A percentile compares a stretch with the other conserved stretches of the same genome.
These are phyloP conservation scores for Cepaea hortensis DNA, from an alignment of 2,888 invertebrate genomes.

Conservation along the genomic window DNA sequence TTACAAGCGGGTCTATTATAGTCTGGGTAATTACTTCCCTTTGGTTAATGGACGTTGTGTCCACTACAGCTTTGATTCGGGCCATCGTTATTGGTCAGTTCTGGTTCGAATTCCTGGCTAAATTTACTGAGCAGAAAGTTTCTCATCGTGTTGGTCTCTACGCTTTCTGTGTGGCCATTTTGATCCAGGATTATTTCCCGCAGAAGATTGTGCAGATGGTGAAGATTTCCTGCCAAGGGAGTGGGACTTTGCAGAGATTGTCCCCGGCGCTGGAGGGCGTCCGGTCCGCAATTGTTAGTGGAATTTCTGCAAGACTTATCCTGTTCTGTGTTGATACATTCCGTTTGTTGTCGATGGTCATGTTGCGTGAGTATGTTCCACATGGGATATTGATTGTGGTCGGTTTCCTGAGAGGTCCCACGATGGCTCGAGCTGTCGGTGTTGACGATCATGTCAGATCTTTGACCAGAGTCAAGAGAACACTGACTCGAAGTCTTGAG, in stretches of 20 bases:
- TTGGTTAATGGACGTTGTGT: neutral
- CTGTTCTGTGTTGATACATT: neutral
- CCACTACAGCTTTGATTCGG: neutral
- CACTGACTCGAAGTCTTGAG: neutral
- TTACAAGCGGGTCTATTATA: neutral
- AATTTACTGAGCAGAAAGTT: neutral
- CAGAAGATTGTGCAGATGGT: constrained; percentile 21
- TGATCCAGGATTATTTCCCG: constrained; percentile 13
- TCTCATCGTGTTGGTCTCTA: neutral
- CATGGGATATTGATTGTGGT: too few species aligned
- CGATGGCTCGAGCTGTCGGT: neutral
- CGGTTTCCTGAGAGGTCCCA: neutral
- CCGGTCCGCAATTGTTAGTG: neutral
- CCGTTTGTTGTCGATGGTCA: too few species aligned
- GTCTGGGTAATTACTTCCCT: neutral
- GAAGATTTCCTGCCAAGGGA: neutral
- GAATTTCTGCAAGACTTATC: neutral
- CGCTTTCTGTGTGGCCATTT: neutral
- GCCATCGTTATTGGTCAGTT: too few species aligned
- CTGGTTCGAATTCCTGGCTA: too few species aligned
- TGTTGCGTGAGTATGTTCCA: too few species aligned
- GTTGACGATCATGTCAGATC: neutral
- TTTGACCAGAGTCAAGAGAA: neutral
- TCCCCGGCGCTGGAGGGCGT: neutral
- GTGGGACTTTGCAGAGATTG: neutral